Evolutionary conservation across 1,140 invertebrate species (phyloP), one percentile per base, ranked within the genome.

Genomic region (Drosophila biarmipes): DNA sequence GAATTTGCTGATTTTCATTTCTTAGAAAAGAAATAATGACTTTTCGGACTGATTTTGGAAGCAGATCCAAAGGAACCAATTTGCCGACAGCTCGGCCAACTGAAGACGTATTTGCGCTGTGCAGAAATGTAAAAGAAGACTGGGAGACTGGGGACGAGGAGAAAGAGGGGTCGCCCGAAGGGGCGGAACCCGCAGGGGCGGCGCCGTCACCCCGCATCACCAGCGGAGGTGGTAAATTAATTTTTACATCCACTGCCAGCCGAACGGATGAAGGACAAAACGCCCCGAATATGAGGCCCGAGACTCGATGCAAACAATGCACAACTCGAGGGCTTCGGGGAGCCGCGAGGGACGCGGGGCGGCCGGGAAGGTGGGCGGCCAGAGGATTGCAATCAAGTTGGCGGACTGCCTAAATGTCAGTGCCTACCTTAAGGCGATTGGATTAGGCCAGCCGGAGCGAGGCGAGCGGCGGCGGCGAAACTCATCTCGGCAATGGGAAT

Each of bases 251-350:
- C 66, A 68, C 66, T 24, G 35, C 19, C 35, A 64, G 14, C 19
- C 19, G n/a, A 43, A 31, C 35, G 34, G 34, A 69, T 55, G 24
- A 38, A 45, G 55, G 63, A 38, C 24, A 55, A 19, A 34, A 55
- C 34, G 24, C 12, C 8, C 40, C 15, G 10, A 69, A 68, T 68
- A 68, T 68, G 48, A 38, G 45, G 38, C 31, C 27, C 19, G 54
- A 17, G 62, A 19, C 66, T 69, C 49, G 63, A 68, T 55, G 66
- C 62, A 53, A 48, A 69, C 62, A 55, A 69, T 68, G 66, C 62
- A 67, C n/a, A 63, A 43, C 29, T 35, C 15, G 40, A 43, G 37
- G 56, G n/a, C 19, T 29, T 10, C 15, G 14, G 37, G 11, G 7
- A 43, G n/a, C 21, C 34, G 17, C 17, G n/a, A 31, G 45, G 24